phyloP scores from a whole-genome alignment of 2,797 vertebrate genomes.

The Megalops cyprinoides region DNA sequence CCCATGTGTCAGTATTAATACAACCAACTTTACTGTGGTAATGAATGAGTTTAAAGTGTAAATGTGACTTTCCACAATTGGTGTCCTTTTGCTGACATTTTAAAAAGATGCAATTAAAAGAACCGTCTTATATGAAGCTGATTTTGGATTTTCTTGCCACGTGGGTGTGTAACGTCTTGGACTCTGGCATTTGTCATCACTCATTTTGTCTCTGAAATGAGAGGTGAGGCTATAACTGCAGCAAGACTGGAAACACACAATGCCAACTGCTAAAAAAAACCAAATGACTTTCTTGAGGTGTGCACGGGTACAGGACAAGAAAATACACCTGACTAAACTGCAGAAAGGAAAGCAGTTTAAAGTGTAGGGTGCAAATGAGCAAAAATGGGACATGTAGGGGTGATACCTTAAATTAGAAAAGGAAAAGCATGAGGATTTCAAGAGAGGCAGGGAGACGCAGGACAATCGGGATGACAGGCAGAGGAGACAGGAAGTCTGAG shows the following conservation, averaged over 20 bases:
- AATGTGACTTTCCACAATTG: constrained; percentile 2
- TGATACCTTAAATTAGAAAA: too few species aligned
- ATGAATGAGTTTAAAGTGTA: not conserved
- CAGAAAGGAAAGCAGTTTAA: not conserved
- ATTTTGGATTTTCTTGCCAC: not conserved
- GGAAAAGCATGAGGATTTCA: too few species aligned
- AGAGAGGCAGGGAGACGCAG: too few species aligned
- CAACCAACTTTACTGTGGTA: too few species aligned
- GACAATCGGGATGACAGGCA: too few species aligned
- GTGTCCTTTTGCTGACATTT: not conserved
- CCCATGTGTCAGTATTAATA: not conserved
- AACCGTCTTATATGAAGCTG: not conserved
- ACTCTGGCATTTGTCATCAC: not conserved
- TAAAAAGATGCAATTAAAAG: not conserved
- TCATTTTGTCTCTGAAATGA: not conserved
- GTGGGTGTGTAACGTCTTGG: not conserved
- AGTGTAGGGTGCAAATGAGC: not conserved
- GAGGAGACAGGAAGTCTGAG: too few species aligned
- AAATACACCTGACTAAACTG: too few species aligned
- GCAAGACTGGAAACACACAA: not conserved
- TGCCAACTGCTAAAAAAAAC: not conserved
- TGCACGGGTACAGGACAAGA: too few species aligned
- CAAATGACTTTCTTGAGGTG: too few species aligned
- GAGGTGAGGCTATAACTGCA: not conserved
- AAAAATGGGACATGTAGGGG: not conserved